These are phyloP conservation scores for Mongoloraphidia duomilia DNA, from an alignment of 2,888 invertebrate genomes.

Conservation along the genomic window DNA sequence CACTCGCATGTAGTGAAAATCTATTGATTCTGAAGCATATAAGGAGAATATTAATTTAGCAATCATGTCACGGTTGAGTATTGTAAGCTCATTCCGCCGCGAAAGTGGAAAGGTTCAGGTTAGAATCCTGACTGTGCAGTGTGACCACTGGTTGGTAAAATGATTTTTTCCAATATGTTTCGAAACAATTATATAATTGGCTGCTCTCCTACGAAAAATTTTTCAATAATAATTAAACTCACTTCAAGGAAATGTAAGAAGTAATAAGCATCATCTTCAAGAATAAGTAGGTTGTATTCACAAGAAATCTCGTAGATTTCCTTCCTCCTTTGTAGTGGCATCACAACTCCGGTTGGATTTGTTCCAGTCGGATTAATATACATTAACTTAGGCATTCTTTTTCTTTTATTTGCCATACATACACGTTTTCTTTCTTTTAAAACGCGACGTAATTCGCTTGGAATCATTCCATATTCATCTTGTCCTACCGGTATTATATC, in stretches of 20 bases:
- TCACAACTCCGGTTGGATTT: conserved; percentile 60
- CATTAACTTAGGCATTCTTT: conserved; percentile 53
- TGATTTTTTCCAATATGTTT: too few relatives aligned
- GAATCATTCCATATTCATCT: conserved; percentile 52
- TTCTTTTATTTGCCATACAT: conserved; percentile 21
- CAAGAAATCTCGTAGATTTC: conserved; percentile 62
- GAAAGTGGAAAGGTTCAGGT: too few relatives aligned
- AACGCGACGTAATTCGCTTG: conserved; percentile 40
- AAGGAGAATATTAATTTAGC: too few relatives aligned
- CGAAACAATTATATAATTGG: too few relatives aligned
- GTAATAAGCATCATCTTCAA: conserved; percentile 75
- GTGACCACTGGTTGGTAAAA: too few relatives aligned
- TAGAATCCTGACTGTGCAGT: too few relatives aligned
- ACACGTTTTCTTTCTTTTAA: conserved; percentile 36
- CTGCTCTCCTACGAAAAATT: too few relatives aligned
- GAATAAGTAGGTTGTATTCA: conserved; percentile 58
- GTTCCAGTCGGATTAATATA: conserved; percentile 64
- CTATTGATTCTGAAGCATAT: too few relatives aligned
- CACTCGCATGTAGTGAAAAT: too few relatives aligned
- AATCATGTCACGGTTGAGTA: too few relatives aligned
- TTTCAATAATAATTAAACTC: too few relatives aligned
- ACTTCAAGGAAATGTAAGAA: conserved; percentile 58
- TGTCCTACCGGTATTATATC: conserved; percentile 52
- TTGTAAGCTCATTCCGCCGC: too few relatives aligned
- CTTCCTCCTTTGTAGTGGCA: conserved; percentile 46